Percentiles rank a stretch among this genome's conserved stretches.
Conservation (phyloP, 2,797 vertebrate species). For the Vipera ursinii region DNA sequence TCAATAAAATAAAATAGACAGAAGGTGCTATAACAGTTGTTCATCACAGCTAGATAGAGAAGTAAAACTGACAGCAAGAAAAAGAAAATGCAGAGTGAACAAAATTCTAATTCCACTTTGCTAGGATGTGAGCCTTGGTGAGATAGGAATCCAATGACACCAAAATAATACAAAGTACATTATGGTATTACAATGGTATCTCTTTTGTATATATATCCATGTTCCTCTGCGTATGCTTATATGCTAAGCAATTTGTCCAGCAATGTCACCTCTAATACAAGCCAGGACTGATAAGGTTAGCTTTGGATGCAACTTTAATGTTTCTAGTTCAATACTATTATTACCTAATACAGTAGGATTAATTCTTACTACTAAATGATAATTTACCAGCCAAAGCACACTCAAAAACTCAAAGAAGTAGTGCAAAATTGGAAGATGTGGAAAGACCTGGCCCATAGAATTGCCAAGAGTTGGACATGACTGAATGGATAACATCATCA, state of each 20-base stretch:
- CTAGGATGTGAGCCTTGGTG: neutral
- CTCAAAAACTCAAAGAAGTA: neutral
- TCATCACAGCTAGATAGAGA: neutral
- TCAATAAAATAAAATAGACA: neutral
- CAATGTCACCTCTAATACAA: neutral
- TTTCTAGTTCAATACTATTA: neutral
- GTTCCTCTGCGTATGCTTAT: neutral
- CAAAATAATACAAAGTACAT: neutral
- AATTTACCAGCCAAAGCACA: neutral
- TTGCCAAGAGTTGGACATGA: neutral
- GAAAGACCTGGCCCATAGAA: neutral
- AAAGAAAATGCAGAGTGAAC: neutral
- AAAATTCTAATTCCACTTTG: neutral
- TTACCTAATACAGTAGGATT: neutral
- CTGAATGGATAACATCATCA: neutral
- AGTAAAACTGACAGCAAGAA: neutral
- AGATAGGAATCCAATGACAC: neutral
- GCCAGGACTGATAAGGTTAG: neutral
- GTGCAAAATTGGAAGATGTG: neutral
- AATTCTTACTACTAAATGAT: neutral
- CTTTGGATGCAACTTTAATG: neutral
- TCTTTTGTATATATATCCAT: neutral
- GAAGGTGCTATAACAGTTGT: neutral
- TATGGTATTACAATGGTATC: neutral
- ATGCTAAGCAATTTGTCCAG: neutral